These are phyloP conservation scores for Ariopsis seemanni DNA, from an alignment of 2,113 vertebrate genomes.

Conservation along the genomic window DNA sequence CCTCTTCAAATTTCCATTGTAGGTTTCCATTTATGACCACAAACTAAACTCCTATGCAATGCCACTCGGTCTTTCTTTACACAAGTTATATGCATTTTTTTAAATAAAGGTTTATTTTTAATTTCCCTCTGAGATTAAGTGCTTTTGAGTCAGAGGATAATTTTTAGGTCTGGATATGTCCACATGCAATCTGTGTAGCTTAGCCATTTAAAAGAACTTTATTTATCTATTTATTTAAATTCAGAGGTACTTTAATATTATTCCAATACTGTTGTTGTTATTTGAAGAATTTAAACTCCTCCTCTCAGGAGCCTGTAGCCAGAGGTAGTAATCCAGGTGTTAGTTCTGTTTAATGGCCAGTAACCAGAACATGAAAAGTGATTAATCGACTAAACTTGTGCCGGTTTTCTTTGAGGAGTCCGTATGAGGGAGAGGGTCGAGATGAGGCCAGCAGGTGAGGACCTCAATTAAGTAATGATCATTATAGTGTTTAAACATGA, in stretches of 20 bases:
- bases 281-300: background rate
- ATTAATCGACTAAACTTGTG: constrained; percentile 60
- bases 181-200: background rate
- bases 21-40: background rate
- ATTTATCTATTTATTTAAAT: background rate
- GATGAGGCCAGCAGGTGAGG: constrained; percentile 83
- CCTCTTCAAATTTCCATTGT: background rate
- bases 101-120: too few species aligned
- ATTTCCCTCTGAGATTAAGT: background rate
- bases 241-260: constrained; percentile 17
- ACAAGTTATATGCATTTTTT: background rate
- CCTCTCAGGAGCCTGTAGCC: background rate
- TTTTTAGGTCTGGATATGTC: background rate
- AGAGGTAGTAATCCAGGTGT: background rate
- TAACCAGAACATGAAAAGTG: constrained; percentile 12
- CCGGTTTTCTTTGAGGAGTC: constrained; percentile 81
- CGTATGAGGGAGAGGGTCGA: constrained; percentile 79
- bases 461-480: constrained; percentile 41
- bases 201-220: background rate
- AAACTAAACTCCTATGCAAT: background rate
- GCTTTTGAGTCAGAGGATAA: background rate
- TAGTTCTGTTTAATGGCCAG: constrained; percentile 17
- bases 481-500: constrained; percentile 23
- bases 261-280: background rate
- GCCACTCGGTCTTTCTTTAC: background rate